Percentiles rank a stretch among this genome's conserved stretches.
These are phyloP conservation scores for Epinephelus coioides DNA, from an alignment of 2,797 vertebrate genomes.

Conservation along the genomic window DNA sequence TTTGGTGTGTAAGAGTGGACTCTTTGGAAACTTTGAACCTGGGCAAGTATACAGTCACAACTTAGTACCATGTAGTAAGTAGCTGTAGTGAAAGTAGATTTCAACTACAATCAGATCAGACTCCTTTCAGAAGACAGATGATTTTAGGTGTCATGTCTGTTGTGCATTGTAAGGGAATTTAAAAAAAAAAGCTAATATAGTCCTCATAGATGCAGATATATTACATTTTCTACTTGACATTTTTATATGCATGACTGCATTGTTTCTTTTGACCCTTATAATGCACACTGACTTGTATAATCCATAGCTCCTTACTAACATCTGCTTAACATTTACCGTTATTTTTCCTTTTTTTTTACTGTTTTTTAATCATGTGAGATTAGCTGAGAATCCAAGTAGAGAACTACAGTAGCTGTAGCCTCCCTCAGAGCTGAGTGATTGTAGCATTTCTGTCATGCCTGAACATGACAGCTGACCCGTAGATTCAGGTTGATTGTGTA, in stretches of 20 bases:
- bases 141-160: conserved; percentile 15
- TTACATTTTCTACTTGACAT: background rate
- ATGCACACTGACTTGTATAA: conserved; percentile 20
- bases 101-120: conserved; percentile 8
- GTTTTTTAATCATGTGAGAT: background rate
- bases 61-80: conserved; percentile 62
- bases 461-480: conserved; percentile 13
- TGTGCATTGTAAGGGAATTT: conserved; percentile 34
- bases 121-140: background rate
- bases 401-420: conserved; percentile 20
- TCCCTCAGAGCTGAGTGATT: background rate
- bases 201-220: background rate
- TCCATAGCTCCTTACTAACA: conserved; percentile 40
- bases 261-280: conserved; percentile 11
- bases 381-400: background rate
- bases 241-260: background rate
- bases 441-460: conserved; percentile 15
- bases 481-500: conserved; percentile 1
- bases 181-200: background rate
- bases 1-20: conserved; percentile 76
- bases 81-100: conserved; percentile 50
- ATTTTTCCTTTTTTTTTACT: background rate
- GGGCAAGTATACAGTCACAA: conserved; percentile 81
- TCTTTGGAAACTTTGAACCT: conserved; percentile 74
- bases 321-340: background rate